Conservation (phyloP, 2,888 invertebrate species). For the Macrophya alboannulata region DNA sequence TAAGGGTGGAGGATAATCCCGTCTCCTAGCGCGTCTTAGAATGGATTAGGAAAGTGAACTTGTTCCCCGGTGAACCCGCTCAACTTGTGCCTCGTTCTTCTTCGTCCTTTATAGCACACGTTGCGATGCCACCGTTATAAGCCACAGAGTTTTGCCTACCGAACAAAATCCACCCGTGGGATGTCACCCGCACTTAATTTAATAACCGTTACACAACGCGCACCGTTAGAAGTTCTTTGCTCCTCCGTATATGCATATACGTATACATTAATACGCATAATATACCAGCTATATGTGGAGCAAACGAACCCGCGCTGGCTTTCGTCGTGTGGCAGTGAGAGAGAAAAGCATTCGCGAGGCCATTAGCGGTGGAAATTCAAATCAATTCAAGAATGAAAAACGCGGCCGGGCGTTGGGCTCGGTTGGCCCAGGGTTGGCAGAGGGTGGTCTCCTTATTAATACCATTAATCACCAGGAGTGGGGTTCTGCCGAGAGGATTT, state of each 20-base stretch:
- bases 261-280: background rate
- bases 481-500: slow-evolving; percentile 58
- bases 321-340: slow-evolving; percentile 12
- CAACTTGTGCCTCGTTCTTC: background rate
- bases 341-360: slow-evolving; percentile 55
- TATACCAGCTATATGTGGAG: background rate
- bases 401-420: slow-evolving; percentile 31
- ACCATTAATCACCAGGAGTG: slow-evolving; percentile 70
- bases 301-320: slow-evolving; percentile 12
- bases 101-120: background rate
- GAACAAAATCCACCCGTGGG: slow-evolving; percentile 30
- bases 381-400: slow-evolving; percentile 62
- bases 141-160: slow-evolving; percentile 35
- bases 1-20: slow-evolving; percentile 45
- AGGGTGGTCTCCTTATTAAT: slow-evolving; percentile 70
- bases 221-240: background rate
- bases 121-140: slow-evolving; percentile 3
- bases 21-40: slow-evolving; percentile 49
- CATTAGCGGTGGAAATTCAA: slow-evolving; percentile 65
- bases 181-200: slow-evolving; percentile 48
- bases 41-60: slow-evolving; percentile 54
- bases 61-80: background rate
- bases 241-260: background rate
- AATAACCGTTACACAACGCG: slow-evolving; percentile 32
- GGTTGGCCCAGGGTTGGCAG: slow-evolving; percentile 46